These are phyloP conservation scores for Stratiomys singularior DNA, from an alignment of 2,888 invertebrate species.

Conservation along the genomic window DNA sequence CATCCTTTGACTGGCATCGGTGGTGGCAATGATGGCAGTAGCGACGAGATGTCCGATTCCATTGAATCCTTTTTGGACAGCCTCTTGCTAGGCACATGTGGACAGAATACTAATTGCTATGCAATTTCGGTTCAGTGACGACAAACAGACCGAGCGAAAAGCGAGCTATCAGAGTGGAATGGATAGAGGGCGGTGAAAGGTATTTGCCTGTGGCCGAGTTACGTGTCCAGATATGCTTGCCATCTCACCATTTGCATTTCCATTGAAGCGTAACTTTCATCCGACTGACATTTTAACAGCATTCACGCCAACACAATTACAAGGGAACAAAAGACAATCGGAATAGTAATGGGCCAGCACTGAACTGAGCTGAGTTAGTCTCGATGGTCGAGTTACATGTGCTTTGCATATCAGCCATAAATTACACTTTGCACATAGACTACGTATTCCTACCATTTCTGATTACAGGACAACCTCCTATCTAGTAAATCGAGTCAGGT, in stretches of 20 bases:
- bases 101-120: slow-evolving; percentile 39
- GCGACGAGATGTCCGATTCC: background rate
- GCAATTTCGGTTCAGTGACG: slow-evolving; percentile 29
- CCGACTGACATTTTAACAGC: slow-evolving; percentile 25
- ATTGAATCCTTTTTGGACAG: slow-evolving; percentile 39
- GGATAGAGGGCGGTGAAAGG: background rate
- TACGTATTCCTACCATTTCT: too few relatives aligned
- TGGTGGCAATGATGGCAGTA: background rate
- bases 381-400: background rate
- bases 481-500: too few relatives aligned
- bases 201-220: slow-evolving; percentile 11
- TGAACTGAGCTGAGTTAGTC: background rate
- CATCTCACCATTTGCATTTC: slow-evolving; percentile 17
- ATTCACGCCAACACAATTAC: slow-evolving; percentile 40
- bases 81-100: slow-evolving; percentile 34
- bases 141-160: slow-evolving; percentile 7
- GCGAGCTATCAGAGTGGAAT: background rate
- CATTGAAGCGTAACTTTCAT: slow-evolving; percentile 26
- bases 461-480: too few relatives aligned
- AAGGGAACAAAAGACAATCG: slow-evolving; percentile 12
- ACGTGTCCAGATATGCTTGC: background rate
- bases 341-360: slow-evolving; percentile 32
- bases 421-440: background rate
- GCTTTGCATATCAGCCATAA: background rate
- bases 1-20: slow-evolving; percentile 20